These are phyloP conservation scores for Tenualosa ilisha DNA, from an alignment of 2,797 vertebrate genomes.

Conservation along the genomic window DNA sequence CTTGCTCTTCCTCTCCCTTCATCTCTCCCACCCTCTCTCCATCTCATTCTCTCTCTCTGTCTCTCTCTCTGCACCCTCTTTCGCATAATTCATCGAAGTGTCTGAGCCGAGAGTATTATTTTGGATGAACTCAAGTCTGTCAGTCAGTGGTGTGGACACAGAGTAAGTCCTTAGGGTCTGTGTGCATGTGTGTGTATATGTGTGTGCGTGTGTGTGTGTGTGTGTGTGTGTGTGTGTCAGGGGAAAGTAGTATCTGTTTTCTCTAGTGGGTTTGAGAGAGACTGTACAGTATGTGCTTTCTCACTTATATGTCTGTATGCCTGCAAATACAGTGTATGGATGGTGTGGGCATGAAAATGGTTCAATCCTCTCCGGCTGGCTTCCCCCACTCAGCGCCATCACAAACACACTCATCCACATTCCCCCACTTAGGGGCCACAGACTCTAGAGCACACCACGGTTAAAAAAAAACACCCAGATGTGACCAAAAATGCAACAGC, in stretches of 20 bases:
- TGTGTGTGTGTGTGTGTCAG: background rate
- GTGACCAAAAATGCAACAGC: constrained; percentile 1
- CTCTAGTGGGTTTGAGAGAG: background rate
- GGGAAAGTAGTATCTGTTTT: background rate
- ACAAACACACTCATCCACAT: constrained; percentile 44
- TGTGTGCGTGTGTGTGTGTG: constrained; percentile 15
- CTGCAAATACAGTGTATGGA: background rate
- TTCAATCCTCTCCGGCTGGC: constrained; percentile 28
- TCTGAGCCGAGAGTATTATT: constrained; percentile 32
- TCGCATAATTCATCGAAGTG: constrained; percentile 44
- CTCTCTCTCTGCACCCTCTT: background rate
- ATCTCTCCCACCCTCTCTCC: background rate
- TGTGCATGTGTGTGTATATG: constrained; percentile 8
- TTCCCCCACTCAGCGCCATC: constrained; percentile 32
- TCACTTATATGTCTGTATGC: background rate
- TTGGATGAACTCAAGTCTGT: constrained; percentile 26
- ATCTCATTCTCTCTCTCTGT: background rate
- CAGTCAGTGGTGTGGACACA: constrained; percentile 26
- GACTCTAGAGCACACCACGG: background rate
- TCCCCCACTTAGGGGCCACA: constrained; percentile 34
- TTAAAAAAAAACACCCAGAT: background rate
- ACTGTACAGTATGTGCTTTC: background rate
- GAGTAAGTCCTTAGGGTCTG: constrained; percentile 25
- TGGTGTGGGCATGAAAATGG: background rate
- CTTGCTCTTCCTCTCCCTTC: constrained; percentile 22